A percentile compares a stretch with the other conserved stretches of the same genome.
These are phyloP conservation scores for Pterostichus niger DNA, from an alignment of 2,888 invertebrate species.

Conservation along the genomic window DNA sequence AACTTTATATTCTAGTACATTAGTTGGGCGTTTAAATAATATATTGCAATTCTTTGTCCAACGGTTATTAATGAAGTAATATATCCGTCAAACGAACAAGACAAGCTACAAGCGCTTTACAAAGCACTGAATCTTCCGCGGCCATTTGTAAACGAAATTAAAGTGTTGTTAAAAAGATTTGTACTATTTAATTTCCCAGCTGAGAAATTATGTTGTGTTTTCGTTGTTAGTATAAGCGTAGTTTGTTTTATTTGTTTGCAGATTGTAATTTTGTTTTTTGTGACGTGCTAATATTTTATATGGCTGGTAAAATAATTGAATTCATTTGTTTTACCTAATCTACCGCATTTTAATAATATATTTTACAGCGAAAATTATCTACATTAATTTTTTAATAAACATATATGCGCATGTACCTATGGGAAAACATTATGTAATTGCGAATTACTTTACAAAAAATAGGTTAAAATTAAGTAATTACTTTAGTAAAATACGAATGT, in stretches of 20 bases:
- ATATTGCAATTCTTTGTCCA: slow-evolving; percentile 44
- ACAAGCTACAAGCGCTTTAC: slow-evolving; percentile 6
- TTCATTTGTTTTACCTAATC: neutral
- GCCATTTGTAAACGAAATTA: slow-evolving; percentile 64
- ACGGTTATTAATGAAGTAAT: slow-evolving; percentile 47
- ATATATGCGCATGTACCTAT: too few species aligned
- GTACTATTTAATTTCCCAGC: slow-evolving; percentile 54
- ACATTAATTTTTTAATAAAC: too few species aligned
- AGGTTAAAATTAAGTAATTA: too few species aligned
- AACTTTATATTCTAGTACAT: slow-evolving; percentile 30
- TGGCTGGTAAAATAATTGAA: neutral
- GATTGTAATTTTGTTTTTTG: slow-evolving; percentile 39
- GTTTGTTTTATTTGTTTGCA: slow-evolving; percentile 37
- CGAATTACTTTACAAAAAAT: too few species aligned
- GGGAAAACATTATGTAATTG: too few species aligned
- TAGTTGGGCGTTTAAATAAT: slow-evolving; percentile 25
- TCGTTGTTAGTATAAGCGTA: slow-evolving; percentile 39
- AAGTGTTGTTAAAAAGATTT: slow-evolving; percentile 57
- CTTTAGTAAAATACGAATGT: too few species aligned
- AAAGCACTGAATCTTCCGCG: slow-evolving; percentile 41
- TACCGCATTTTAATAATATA: neutral
- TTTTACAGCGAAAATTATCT: neutral
- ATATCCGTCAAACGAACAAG: slow-evolving; percentile 42
- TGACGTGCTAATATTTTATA: slow-evolving; percentile 16
- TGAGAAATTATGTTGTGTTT: slow-evolving; percentile 56